phyloP scores from a whole-genome alignment of 2,888 invertebrate species.

The Teleogryllus oceanicus region DNA sequence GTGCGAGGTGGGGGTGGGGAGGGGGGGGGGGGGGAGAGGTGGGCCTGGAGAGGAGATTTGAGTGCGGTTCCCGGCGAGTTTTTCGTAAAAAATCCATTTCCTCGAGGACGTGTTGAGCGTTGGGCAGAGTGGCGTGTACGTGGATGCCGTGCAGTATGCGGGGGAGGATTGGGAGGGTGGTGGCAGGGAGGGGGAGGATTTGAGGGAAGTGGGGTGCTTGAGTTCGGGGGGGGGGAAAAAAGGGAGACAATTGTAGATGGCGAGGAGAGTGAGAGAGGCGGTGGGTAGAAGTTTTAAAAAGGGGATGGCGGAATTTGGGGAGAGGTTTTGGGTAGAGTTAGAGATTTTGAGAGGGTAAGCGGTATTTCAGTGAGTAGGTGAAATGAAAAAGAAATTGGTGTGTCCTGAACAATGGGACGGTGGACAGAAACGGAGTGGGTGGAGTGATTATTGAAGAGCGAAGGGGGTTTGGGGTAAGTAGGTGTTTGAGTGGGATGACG shows the following conservation, averaged over 20 bases:
- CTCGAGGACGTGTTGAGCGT: conserved; percentile 21
- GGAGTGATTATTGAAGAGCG: not conserved
- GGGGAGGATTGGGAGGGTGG: not conserved
- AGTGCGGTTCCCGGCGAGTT: not conserved
- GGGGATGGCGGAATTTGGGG: too few relatives aligned
- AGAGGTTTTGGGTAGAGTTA: too few relatives aligned
- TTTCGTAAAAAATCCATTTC: conserved; percentile 18
- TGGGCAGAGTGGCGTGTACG: not conserved
- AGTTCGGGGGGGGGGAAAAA: too few relatives aligned
- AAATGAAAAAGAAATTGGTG: too few relatives aligned
- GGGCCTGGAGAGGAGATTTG: not conserved
- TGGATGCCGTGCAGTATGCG: not conserved
- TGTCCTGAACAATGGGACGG: too few relatives aligned
- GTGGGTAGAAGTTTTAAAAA: not conserved
- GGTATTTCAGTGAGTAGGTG: too few relatives aligned
- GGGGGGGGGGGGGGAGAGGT: not conserved
- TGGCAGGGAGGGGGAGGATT: not conserved
- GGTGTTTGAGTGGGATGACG: not conserved
- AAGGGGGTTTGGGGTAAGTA: not conserved
- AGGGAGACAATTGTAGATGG: not conserved
- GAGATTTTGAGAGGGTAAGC: too few relatives aligned
- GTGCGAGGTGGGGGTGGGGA: not conserved
- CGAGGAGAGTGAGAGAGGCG: not conserved
- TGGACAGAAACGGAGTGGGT: not conserved
- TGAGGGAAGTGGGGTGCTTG: not conserved